Base-by-base conservation (phyloP, 2,888 invertebrate genomes). In the Sthenelais limicola region DNA sequence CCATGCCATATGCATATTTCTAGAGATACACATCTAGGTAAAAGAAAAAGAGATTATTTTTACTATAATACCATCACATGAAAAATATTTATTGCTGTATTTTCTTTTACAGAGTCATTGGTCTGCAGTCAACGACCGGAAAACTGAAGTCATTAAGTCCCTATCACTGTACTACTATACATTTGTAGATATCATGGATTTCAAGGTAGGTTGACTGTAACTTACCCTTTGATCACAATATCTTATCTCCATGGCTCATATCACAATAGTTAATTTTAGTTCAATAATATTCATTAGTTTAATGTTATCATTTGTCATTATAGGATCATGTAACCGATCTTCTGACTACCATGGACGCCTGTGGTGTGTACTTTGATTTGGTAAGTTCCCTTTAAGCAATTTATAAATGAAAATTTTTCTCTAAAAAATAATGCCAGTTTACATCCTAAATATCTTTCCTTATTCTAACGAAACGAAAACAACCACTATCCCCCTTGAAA, bases 151-250 rank as follows among this genome's bases (percentile, higher is more conserved):
- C 49, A 95, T 97, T 78, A 98, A 98, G 86, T 96, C 97, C 0
- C 89, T 99, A 1, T 97, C 97, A 0, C 89, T 99, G 7, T 99
- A 99, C 86, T 99, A 99, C 86, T 97, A 97, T 87, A 99, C 99
- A 0, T 99, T 99, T 90, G 98, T 98, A 15, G 99, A 99, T 90
- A 91, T 99, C 52, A 90, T 99, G 71, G 98, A 99, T 87, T 96
- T 99, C 84, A 98, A 97, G 89, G 97, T 97, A 85, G 94, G 73
- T 43, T 49, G 7, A n/a, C 24, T 7, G 43, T 18, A 43, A 15
- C 43, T 15, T 15, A 43, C 9, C 43, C 43, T 15, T 43, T 43
- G 9, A 43, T 12, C 43, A 43, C 12, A 43, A 43, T 12, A 43
- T 43, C 15, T 43, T 12, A 15, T 12, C n/a, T n/a, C 9, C 43